Evolutionary conservation across 2,113 vertebrate genomes (phyloP), one percentile per base, ranked within the genome.

Genomic region (Pungitius pungitius): DNA sequence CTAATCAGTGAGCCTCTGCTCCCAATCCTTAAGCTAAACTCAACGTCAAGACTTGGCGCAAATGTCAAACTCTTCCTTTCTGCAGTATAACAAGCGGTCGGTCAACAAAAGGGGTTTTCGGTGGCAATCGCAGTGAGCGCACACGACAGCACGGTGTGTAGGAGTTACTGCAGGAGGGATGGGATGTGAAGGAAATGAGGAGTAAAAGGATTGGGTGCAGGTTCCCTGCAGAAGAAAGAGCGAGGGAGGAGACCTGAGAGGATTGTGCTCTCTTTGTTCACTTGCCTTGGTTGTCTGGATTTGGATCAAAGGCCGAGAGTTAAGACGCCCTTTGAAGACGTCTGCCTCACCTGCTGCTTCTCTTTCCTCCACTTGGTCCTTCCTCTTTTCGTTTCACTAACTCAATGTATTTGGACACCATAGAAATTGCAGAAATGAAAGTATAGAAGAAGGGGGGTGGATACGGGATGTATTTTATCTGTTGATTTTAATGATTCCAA

Each of bases 241-340:
- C 1, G 42, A 55, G 54, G 54, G 57, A 66, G 71, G 64, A 75
- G 69, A 71, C 59, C 12, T 7, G 62, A 43, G 65, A 69, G 77
- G 37, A 80, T 62, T 67, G 68, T 43, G 61, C 64, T 22, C 51
- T 77, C 85, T 89, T 83, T 84, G 66, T 84, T 74, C 71, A 4
- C 51, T n/a, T 9, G 35, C 61, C 75, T 65, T 69, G 49, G 74
- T 68, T 51, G 13, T 52, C 55, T 87, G 85, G 74, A 84, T 86
- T 83, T 74, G 75, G 85, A 90, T 91, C 83, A 91, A 89, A 87
- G 83, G 81, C 73, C 69, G 45, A 17, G 83, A 73, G 74, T 84
- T 85, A 88, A 88, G 87, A 80, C 39, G 47, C 43, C 66, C 73
- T 87, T 91, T 92, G 87, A 91, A 87, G 86, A 84, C 1, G 4